Evolutionary conservation across 2,888 invertebrate species (phyloP), one percentile per base, ranked within the genome.

Genomic region (Ferdinandea cuprea): DNA sequence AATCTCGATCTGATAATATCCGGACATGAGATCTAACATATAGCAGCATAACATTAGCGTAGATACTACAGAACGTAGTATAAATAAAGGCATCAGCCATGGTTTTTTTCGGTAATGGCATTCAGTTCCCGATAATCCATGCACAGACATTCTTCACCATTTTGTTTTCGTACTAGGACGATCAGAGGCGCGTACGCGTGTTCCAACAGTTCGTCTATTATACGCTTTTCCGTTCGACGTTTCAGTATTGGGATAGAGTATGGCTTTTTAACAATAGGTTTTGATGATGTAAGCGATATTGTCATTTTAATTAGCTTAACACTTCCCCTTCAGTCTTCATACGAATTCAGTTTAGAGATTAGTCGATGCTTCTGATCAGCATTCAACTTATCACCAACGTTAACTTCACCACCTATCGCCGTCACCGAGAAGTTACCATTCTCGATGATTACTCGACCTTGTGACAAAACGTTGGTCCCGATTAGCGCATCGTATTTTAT

Each of bases 71-170:
- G 77, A 73, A 2, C 1, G 79, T 76, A 0, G 59, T 85, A n/a
- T n/a, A n/a, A n/a, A n/a, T n/a, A n/a, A 83, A 15, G 79, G 83
- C 79, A 79, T 85, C 3, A 61, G n/a, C n/a, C n/a, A n/a, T n/a
- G n/a, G n/a, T n/a, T n/a, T n/a, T n/a, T n/a, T n/a, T n/a, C n/a
- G n/a, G n/a, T n/a, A n/a, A n/a, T n/a, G n/a, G n/a, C n/a, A n/a
- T n/a, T 89, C 3, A 74, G 15, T 8, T 69, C 72, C 1, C 72
- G 74, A 50, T 66, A 83, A 11, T 76, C 79, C 0, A 73, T 44
- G 9, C 69, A 84, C 1, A 76, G n/a, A n/a, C n/a, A n/a, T n/a
- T n/a, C n/a, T n/a, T n/a, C 88, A 1, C 91, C 89, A 17, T 87
- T 85, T 1, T 90, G 89, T 71, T 81, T 85, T 9, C 35, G 56